phyloP scores from a whole-genome alignment of 2,797 vertebrate genomes.

The Esox masquinongy region DNA sequence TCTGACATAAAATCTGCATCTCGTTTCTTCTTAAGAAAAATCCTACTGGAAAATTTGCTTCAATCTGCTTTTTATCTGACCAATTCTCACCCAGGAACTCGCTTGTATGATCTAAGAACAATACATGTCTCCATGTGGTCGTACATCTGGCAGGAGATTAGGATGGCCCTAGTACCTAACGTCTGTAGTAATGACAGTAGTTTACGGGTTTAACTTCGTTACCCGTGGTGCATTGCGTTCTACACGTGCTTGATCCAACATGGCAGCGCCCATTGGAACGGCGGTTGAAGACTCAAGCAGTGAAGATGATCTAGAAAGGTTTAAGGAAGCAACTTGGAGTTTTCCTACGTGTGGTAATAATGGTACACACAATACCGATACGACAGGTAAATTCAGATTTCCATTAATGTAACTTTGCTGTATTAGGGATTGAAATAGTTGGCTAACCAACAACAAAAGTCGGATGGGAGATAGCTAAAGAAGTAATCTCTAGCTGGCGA shows the following conservation, averaged over 20 bases:
- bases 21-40: no score
- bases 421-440: neutral
- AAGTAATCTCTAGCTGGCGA: neutral
- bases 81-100: no score
- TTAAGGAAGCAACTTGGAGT: slow-evolving; percentile 77
- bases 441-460: neutral
- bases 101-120: no score
- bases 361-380: slow-evolving; percentile 2
- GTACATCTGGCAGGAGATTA: no score
- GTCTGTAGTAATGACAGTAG: no score
- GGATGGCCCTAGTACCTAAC: no score
- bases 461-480: neutral
- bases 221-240: slow-evolving; percentile 57
- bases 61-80: no score
- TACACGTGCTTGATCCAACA: slow-evolving; percentile 43
- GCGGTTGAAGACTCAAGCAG: slow-evolving; percentile 56
- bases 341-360: slow-evolving; percentile 22
- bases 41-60: no score
- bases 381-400: slow-evolving; percentile 37
- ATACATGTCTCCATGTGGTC: no score
- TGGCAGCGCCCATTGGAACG: slow-evolving; percentile 51
- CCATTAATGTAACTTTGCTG: neutral
- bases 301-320: slow-evolving; percentile 65
- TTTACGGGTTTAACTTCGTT: slow-evolving; percentile 45
- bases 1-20: no score